Conservation (phyloP, 2,888 invertebrate genomes). For the Prosopocoilus inquinatus region DNA sequence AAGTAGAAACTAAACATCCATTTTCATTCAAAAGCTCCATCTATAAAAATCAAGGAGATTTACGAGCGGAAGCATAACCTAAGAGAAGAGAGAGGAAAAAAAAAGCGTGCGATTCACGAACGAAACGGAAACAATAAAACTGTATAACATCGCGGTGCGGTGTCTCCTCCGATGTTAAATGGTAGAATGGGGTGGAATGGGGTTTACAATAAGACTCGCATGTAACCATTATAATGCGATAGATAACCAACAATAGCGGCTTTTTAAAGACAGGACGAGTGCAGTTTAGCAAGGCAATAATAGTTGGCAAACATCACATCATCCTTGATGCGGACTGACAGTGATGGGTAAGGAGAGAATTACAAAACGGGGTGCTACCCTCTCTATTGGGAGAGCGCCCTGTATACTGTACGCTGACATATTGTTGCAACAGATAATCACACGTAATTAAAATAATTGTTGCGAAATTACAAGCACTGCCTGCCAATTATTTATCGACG, state of each 20-base stretch:
- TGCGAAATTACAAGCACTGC: not conserved
- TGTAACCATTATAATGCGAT: slow-evolving; percentile 33
- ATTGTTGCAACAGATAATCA: not conserved
- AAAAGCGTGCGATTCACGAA: no score
- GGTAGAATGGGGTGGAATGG: no score
- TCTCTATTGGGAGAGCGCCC: not conserved
- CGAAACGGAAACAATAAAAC: no score
- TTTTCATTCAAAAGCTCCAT: no score
- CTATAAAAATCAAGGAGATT: no score
- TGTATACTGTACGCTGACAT: not conserved
- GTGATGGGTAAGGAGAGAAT: not conserved
- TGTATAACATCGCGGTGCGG: no score
- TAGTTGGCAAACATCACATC: slow-evolving; percentile 3
- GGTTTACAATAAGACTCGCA: no score
- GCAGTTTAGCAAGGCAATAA: slow-evolving; percentile 4
- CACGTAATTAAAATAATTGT: not conserved
- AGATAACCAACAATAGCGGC: slow-evolving; percentile 33
- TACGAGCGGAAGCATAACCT: no score
- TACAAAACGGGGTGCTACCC: not conserved
- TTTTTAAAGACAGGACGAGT: slow-evolving; percentile 11
- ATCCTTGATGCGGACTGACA: not conserved
- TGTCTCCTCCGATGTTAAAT: no score
- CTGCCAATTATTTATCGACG: no score
- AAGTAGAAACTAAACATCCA: no score
- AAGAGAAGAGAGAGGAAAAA: no score